Percentiles rank a stretch among this genome's conserved stretches.
Conservation (phyloP, 2,888 invertebrate species). For the Melipona beecheii region DNA sequence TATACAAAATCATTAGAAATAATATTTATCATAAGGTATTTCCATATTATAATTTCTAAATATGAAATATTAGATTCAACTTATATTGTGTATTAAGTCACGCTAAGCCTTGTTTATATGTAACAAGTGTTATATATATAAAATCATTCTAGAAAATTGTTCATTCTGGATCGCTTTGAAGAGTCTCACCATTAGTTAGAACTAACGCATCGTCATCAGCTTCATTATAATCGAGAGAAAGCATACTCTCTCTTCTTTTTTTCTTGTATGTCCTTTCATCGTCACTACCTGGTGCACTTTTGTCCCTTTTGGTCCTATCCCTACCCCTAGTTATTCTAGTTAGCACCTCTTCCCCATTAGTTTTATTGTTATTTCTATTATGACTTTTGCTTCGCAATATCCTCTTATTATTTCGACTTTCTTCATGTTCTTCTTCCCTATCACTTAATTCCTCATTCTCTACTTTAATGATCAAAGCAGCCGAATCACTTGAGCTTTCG, state of each 20-base stretch:
- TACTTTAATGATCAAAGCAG: conserved; percentile 83
- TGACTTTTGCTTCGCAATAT: conserved; percentile 77
- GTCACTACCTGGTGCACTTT: conserved; percentile 85
- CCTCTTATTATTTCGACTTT: conserved; percentile 72
- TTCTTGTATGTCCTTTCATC: conserved; percentile 87
- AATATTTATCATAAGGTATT: conserved; percentile 1
- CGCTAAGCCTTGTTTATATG: conserved; percentile 42
- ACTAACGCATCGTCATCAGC: conserved; percentile 89
- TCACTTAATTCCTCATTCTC: conserved; percentile 83
- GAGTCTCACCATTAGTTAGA: conserved; percentile 88
- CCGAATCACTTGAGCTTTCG: conserved; percentile 83
- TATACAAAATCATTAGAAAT: conserved; percentile 31
- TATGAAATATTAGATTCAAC: conserved; percentile 34
- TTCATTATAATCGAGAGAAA: conserved; percentile 90
- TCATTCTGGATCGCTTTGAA: conserved; percentile 82
- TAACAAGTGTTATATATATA: conserved; percentile 51
- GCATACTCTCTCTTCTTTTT: conserved; percentile 89
- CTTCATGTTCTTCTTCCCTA: conserved; percentile 77
- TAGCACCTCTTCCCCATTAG: conserved; percentile 80
- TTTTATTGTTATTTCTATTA: conserved; percentile 79
- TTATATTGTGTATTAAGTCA: conserved; percentile 49
- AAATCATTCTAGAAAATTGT: conserved; percentile 50
- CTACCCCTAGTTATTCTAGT: conserved; percentile 80
- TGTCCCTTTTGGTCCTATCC: conserved; percentile 84
- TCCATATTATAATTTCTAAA: conserved; percentile 13